These are phyloP conservation scores for Hypanus sabinus DNA, from an alignment of 2,113 vertebrate genomes.

Conservation along the genomic window DNA sequence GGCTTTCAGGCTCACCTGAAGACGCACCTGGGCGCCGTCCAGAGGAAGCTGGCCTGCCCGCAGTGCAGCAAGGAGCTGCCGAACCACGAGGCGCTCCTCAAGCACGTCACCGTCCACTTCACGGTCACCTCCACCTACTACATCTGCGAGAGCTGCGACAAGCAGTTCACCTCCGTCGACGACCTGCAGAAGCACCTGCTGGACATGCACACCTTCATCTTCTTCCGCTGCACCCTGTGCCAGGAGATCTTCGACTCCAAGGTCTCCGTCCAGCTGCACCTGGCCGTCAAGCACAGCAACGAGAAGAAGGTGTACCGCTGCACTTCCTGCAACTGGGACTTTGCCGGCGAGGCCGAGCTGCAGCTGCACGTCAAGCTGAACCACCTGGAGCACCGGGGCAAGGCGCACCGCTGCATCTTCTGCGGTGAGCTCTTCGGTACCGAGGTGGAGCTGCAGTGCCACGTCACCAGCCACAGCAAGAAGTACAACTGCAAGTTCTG, in stretches of 20 bases:
- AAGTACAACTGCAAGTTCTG: constrained; percentile 98
- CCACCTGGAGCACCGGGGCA: constrained; percentile 88
- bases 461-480: constrained; percentile 97
- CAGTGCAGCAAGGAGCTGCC: constrained; percentile 98
- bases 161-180: constrained; percentile 95
- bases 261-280: constrained; percentile 91
- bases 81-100: constrained; percentile 88
- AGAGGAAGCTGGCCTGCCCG: constrained; percentile 79
- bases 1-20: constrained; percentile 96
- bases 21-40: constrained; percentile 84
- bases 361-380: constrained; percentile 94
- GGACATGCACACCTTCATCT: constrained; percentile 97
- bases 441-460: constrained; percentile 94
- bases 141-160: constrained; percentile 97
- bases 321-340: constrained; percentile 97
- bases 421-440: constrained; percentile 96
- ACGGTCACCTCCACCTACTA: constrained; percentile 96
- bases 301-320: constrained; percentile 95
- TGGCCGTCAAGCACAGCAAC: constrained; percentile 96
- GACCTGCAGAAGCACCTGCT: constrained; percentile 95
- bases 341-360: constrained; percentile 86
- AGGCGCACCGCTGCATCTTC: constrained; percentile 89
- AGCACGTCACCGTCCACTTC: constrained; percentile 94
- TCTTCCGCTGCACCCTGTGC: constrained; percentile 95
- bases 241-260: constrained; percentile 98